Percentiles rank a stretch among this genome's conserved stretches.
These are phyloP conservation scores for Graptemys geographica DNA, from an alignment of 2,797 vertebrate species.

Conservation along the genomic window DNA sequence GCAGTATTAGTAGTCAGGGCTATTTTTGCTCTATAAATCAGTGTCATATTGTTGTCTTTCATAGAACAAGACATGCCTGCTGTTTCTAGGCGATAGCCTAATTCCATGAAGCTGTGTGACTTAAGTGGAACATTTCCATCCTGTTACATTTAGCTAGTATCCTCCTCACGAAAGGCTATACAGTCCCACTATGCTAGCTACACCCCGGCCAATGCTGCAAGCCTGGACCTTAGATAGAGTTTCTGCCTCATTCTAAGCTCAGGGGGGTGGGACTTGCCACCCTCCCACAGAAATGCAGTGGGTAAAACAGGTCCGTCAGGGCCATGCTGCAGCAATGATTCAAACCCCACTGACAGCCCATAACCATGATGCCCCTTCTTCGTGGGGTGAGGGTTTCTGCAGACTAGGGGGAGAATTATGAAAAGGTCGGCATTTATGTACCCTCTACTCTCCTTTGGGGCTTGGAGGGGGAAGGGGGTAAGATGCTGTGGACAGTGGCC, in stretches of 20 bases:
- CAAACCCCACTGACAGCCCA: neutral
- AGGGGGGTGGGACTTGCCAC: neutral
- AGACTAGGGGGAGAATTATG: neutral
- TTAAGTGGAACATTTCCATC: neutral
- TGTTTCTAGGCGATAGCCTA: neutral
- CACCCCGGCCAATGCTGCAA: no score
- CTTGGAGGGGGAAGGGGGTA: neutral
- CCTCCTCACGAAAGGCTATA: neutral
- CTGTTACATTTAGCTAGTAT: neutral
- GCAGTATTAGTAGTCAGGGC: neutral
- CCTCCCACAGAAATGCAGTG: neutral
- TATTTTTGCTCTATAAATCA: neutral
- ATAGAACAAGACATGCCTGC: neutral
- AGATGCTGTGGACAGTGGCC: neutral
- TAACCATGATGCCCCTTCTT: neutral
- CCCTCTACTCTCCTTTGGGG: neutral
- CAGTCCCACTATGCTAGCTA: neutral
- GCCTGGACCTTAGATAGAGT: neutral
- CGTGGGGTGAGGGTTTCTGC: neutral
- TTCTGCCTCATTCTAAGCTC: neutral
- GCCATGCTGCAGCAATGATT: neutral
- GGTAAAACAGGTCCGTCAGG: neutral
- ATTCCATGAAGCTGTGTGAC: neutral
- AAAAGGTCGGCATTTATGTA: neutral
- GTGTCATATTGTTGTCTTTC: neutral